These are phyloP conservation scores for Helicoverpa armigera DNA, from an alignment of 1,140 invertebrate species.

Conservation along the genomic window DNA sequence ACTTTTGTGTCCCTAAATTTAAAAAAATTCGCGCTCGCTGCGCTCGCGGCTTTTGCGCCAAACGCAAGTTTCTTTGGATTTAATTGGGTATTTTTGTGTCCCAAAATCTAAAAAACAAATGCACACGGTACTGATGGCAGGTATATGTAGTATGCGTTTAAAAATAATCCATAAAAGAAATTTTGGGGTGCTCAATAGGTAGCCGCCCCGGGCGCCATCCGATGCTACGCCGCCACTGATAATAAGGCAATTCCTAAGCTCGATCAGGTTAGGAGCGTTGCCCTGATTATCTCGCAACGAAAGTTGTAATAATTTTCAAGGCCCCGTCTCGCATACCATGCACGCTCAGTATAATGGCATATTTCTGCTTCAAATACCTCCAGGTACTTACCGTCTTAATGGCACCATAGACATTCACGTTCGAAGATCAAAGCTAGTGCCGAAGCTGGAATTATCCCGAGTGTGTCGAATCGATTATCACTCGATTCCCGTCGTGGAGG, in stretches of 20 bases:
- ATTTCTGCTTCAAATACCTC: conserved; percentile 42
- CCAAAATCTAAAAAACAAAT: no score
- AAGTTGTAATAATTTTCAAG: conserved; percentile 46
- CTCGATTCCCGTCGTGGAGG: conserved; percentile 57
- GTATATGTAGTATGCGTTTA: no score
- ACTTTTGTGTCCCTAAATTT: no score
- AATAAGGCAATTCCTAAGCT: conserved; percentile 42
- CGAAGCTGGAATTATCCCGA: conserved; percentile 60
- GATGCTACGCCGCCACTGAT: no score
- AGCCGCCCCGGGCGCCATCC: no score
- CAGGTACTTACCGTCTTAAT: conserved; percentile 41
- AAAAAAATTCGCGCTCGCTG: no score
- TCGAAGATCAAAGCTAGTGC: conserved; percentile 58
- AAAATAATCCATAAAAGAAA: no score
- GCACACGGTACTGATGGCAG: no score
- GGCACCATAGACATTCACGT: conserved; percentile 48
- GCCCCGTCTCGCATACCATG: conserved; percentile 37
- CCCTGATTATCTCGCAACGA: conserved; percentile 46
- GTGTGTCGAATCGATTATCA: conserved; percentile 66
- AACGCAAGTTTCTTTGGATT: no score
- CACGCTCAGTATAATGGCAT: conserved; percentile 40
- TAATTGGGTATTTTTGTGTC: no score
- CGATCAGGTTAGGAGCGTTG: conserved; percentile 41
- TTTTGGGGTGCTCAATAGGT: no score
- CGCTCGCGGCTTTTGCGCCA: no score